phyloP scores from a whole-genome alignment of 2,797 vertebrate genomes.

The Catharus ustulatus region DNA sequence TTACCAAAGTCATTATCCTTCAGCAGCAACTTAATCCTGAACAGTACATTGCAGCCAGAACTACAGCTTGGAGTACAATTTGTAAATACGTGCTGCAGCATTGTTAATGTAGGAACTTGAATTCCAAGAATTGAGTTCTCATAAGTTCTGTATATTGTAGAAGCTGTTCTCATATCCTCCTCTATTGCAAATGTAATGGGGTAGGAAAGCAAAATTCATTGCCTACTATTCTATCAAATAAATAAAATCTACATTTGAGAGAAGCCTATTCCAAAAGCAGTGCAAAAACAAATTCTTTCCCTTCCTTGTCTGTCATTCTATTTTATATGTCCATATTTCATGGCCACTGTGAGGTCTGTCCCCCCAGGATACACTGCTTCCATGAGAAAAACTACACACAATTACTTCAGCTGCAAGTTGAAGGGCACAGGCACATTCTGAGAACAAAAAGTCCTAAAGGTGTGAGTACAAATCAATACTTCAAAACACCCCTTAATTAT shows the following conservation, averaged over 20 bases:
- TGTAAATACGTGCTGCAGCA: neutral
- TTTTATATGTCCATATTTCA: neutral
- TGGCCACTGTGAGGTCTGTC: neutral
- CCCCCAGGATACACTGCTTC: neutral
- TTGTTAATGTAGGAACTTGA: accelerated
- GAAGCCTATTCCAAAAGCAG: neutral
- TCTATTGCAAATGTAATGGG: neutral
- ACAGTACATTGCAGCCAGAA: neutral
- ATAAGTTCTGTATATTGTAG: neutral
- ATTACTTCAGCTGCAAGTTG: neutral
- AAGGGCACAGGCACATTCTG: neutral
- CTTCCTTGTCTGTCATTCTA: neutral
- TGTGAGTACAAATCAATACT: neutral
- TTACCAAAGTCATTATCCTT: neutral
- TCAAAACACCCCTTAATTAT: neutral
- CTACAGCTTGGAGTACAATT: neutral
- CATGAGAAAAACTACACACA: neutral
- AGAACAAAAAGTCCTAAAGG: neutral
- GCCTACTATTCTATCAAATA: neutral
- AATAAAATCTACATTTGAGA: neutral
- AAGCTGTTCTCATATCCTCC: neutral
- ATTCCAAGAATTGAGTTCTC: neutral
- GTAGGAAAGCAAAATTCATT: neutral
- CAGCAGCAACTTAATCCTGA: neutral
- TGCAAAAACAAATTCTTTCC: neutral